A percentile compares a stretch with the other conserved stretches of the same genome.
These are phyloP conservation scores for Adela reaumurella DNA, from an alignment of 2,888 invertebrate species.

Conservation along the genomic window DNA sequence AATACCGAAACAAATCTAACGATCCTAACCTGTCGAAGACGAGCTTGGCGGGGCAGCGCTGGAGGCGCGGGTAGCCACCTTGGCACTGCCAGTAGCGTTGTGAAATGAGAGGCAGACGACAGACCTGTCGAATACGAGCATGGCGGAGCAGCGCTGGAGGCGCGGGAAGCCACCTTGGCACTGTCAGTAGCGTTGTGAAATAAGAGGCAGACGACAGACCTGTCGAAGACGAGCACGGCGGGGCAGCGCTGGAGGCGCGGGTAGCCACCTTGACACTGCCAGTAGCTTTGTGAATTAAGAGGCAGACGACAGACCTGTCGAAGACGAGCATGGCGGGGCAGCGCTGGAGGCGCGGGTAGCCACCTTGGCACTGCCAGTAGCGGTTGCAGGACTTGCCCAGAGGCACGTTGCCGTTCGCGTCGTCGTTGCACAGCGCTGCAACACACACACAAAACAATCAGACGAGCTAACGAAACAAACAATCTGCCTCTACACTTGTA, in stretches of 20 bases:
- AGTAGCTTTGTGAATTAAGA: too few species aligned
- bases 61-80: constrained; percentile 87
- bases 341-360: constrained; percentile 85
- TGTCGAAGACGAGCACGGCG: constrained; percentile 87
- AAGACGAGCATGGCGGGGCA: constrained; percentile 90
- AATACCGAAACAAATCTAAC: too few species aligned
- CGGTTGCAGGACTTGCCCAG: constrained; percentile 90
- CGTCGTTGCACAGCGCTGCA: constrained; percentile 85
- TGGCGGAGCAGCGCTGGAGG: constrained; percentile 84
- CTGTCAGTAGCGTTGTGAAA: constrained; percentile 93
- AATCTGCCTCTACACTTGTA: too few species aligned
- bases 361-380: constrained; percentile 93
- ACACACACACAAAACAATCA: too few species aligned
- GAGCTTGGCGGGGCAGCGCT: constrained; percentile 86
- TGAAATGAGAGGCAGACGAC: too few species aligned
- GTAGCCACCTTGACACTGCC: constrained; percentile 93
- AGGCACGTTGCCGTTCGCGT: constrained; percentile 87
- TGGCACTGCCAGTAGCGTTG: constrained; percentile 95
- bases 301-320: constrained; percentile 47
- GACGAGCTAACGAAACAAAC: too few species aligned
- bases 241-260: constrained; percentile 87
- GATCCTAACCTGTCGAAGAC: too few species aligned
- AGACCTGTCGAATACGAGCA: constrained; percentile 89
- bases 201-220: too few species aligned
- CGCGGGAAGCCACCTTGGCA: constrained; percentile 92